Evolutionary conservation across 2,113 vertebrate species (phyloP), one percentile per base, ranked within the genome.

Genomic region (Actenoides lindsayi): DNA sequence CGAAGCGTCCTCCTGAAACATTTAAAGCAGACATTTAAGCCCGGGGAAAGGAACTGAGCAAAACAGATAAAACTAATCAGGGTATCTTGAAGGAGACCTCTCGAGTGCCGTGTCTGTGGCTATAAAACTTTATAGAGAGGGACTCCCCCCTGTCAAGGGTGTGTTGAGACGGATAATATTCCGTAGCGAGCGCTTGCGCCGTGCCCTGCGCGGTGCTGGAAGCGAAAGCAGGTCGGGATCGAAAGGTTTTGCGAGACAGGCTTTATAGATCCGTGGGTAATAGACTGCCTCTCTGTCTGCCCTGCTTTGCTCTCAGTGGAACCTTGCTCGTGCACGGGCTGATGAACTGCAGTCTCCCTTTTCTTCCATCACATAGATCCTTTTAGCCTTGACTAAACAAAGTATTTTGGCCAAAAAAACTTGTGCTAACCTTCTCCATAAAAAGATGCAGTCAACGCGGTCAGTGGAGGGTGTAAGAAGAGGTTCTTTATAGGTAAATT

Each of bases 91-190:
- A 82, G 91, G 89, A 88, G 90, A 93, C 77, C 14, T 4, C 25
- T 76, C 7, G 14, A 95, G 65, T 69, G 93, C 94, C 71, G 1
- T 86, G 68, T 65, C 81, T 77, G 41, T 94, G 83, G 70, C 85
- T 62, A 44, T 33, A 81, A 89, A 89, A 56, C 77, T 79, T 83
- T 82, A 68, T 54, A 89, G 76, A 84, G 90, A 95, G 81, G 90
- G 56, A 60, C 87, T 78, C 65, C 46, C 50, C 50, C 50, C 88
- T 96, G 86, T 89, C 95, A 94, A 68, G 93, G 94, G 64, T 86
- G 54, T 63, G 71, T 94, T 80, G 79, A 13, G 92, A 88, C 23
- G 33, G 86, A 94, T 83, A 91, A 88, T n/a, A 48, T 86, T 81
- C 77, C 41, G 1, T 67, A 39, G 90, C 91, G 64, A 82, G 20